phyloP scores from a whole-genome alignment of 2,797 vertebrate species.

The Schizopygopsis pylzovi region DNA sequence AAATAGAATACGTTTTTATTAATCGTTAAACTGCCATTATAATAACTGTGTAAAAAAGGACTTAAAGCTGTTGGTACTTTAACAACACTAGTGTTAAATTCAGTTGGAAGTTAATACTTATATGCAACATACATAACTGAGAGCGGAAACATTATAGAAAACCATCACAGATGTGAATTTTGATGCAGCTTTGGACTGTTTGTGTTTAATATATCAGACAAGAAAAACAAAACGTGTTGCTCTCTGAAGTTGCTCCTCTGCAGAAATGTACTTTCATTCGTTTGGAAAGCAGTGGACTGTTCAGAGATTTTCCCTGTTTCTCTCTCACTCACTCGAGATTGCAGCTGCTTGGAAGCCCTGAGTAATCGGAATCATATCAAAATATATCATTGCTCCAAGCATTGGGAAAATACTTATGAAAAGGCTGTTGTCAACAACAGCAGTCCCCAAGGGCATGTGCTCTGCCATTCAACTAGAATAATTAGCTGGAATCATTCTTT shows the following conservation, averaged over 20 bases:
- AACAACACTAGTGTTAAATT: too few species aligned
- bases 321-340: background rate
- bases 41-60: background rate
- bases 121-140: background rate
- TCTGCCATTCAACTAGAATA: background rate
- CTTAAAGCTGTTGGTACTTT: too few species aligned
- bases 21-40: background rate
- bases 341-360: conserved; percentile 2
- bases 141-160: background rate
- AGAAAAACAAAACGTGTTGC: background rate
- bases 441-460: background rate
- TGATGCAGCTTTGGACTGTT: background rate
- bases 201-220: conserved; percentile 1
- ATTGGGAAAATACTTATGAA: conserved; percentile 18
- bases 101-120: too few species aligned
- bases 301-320: conserved; percentile 1
- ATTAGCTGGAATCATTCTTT: background rate
- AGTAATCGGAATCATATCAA: conserved; percentile 3
- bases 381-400: background rate
- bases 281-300: conserved; percentile 21
- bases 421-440: too few species aligned
- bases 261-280: background rate
- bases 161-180: background rate
- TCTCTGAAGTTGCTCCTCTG: conserved; percentile 8
- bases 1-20: background rate